phyloP scores from a whole-genome alignment of 2,113 vertebrate genomes.

The Hypocryptadius cinnamomeus region DNA sequence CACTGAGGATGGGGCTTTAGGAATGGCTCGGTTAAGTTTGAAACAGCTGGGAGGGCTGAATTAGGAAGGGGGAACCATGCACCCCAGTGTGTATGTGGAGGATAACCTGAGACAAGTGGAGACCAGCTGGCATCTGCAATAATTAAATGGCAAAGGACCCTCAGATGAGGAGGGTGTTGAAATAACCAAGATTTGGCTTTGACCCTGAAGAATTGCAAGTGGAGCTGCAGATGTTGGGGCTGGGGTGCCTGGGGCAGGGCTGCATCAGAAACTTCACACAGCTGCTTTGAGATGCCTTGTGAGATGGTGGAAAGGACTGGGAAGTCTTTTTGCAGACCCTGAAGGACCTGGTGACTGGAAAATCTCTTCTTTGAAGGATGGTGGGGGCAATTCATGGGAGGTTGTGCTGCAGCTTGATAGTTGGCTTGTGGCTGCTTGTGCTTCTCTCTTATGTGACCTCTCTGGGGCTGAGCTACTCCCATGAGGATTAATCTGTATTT shows the following conservation, averaged over 20 bases:
- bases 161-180: not conserved
- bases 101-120: not conserved
- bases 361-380: not conserved
- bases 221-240: not conserved
- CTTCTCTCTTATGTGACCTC: not conserved
- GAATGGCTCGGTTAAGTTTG: not conserved
- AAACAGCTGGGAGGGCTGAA: not conserved
- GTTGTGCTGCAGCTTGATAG: not conserved
- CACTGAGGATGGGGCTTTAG: not conserved
- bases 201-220: not conserved
- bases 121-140: not conserved
- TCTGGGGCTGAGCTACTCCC: not conserved
- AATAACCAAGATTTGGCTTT: not conserved
- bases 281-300: not conserved
- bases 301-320: not conserved
- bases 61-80: not conserved
- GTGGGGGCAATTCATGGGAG: accelerated
- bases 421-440: not conserved
- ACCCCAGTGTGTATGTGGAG: accelerated
- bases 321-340: not conserved
- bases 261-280: not conserved
- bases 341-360: not conserved
- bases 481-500: not conserved
- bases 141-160: not conserved
- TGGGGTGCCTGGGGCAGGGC: accelerated